Percentiles rank a stretch among this genome's conserved stretches.
Evolutionary conservation across 2,113 vertebrate species (phyloP).

Genomic region (Hippoglossus stenolepis): DNA sequence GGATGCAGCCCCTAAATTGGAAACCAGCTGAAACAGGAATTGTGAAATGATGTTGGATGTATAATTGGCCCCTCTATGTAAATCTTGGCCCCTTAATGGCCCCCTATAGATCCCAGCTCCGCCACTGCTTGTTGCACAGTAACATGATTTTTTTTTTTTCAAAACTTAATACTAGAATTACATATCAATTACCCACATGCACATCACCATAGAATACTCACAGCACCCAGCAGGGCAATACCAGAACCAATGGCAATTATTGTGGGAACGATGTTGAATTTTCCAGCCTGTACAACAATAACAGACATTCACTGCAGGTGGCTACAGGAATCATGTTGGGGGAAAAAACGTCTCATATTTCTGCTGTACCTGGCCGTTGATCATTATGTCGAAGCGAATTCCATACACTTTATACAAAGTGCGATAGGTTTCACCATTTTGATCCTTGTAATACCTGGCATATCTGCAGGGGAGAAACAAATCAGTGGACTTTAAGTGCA

Average conservation of each 20-base stretch:
- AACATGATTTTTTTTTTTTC: conserved; percentile 5
- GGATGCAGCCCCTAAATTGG: too few relatives aligned
- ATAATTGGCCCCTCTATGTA: too few relatives aligned
- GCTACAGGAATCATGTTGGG: neutral
- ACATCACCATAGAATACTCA: conserved; percentile 79
- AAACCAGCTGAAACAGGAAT: too few relatives aligned
- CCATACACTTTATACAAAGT: conserved; percentile 93
- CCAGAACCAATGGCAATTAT: conserved; percentile 93
- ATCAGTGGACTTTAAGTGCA: too few relatives aligned
- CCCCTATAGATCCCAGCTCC: too few relatives aligned
- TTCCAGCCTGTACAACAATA: conserved; percentile 89
- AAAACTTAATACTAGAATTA: neutral
- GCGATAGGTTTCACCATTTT: conserved; percentile 84
- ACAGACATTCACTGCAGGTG: conserved; percentile 11
- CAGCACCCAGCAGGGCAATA: conserved; percentile 91
- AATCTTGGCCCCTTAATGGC: neutral
- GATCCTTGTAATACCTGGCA: conserved; percentile 90
- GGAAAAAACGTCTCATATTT: neutral
- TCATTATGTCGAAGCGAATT: conserved; percentile 96
- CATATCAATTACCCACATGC: neutral
- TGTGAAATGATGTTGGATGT: too few relatives aligned
- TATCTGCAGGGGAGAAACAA: conserved; percentile 78
- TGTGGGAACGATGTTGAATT: conserved; percentile 94
- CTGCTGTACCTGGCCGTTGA: conserved; percentile 89
- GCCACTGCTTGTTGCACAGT: too few relatives aligned